Base-by-base conservation (phyloP, 2,797 vertebrate species). In the Chaenodraco wilsoni region DNA sequence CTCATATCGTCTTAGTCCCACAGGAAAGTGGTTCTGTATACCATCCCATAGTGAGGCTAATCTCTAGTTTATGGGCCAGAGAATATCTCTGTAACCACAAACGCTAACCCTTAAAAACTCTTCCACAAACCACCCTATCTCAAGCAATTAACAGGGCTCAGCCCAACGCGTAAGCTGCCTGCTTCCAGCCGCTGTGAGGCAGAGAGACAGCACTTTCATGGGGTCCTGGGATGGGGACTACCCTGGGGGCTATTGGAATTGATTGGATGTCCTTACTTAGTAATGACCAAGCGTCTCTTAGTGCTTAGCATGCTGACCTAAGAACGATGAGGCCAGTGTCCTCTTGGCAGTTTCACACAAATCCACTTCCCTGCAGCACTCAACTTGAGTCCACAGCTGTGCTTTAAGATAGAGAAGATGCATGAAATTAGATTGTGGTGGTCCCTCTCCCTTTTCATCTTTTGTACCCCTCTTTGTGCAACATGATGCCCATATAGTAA, bases 201-300 rank as follows among this genome's bases (percentile, higher is more conserved):
- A 51, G 75, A 73, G 76, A 81, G 82, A 72, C 23, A 2, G 67
- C 33, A 65, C 76, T 79, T 49, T 60, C 81, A 60, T 64, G 50
- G 69, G 49, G 79, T 84, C 78, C 82, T 59, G 57, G 84, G 87
- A 83, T 76, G 83, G 87, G 40, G 83, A 76, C 86, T 73, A 84
- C 79, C 86, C 56, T 52, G 67, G 75, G 74, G 86, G 81, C 73
- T 86, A 44, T 79, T 79, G 78, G 80, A 90, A 91, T 89, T 89
- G 87, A 91, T 91, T 91, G 86, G 88, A 80, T 86, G 86, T 88
- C 89, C 89, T 93, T 91, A 90, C 88, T 91, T 89, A 89, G 88
- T 75, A 89, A 86, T 84, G 86, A 62, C 63, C 55, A 12, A 74
- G 84, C 79, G 82, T 85, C 84, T 85, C 73, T 79, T 75, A 89